These are phyloP conservation scores for Matsumyia berberina DNA, from an alignment of 2,888 invertebrate species.

Conservation along the genomic window DNA sequence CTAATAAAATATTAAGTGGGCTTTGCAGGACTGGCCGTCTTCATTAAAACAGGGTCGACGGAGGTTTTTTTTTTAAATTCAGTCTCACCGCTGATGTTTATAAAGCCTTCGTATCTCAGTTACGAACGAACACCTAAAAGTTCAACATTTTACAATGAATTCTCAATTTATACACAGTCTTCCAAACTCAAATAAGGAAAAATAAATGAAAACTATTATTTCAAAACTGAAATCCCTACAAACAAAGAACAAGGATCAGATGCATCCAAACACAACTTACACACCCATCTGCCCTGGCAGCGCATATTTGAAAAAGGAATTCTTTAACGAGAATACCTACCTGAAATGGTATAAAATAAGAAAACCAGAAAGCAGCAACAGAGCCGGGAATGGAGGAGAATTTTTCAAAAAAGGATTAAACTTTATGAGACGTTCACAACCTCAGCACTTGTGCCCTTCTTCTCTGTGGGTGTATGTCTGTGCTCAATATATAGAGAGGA, in stretches of 20 bases:
- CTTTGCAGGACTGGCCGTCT: no score
- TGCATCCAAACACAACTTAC: conserved; percentile 48
- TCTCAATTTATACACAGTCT: neutral
- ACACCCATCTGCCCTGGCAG: conserved; percentile 11
- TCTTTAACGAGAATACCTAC: conserved; percentile 57
- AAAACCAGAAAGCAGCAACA: conserved; percentile 15
- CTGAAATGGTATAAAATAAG: conserved; percentile 58
- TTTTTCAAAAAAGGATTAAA: conserved; percentile 72
- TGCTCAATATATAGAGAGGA: conserved; percentile 17
- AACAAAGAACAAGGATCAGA: conserved; percentile 67
- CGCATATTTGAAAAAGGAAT: conserved; percentile 60
- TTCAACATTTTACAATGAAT: no score
- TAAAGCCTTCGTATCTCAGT: no score
- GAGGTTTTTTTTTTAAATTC: no score
- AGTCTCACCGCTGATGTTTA: no score
- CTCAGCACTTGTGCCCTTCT: conserved; percentile 23
- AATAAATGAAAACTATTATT: conserved; percentile 52
- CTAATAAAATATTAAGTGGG: no score
- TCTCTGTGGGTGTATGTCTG: conserved; percentile 34
- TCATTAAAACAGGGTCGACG: no score
- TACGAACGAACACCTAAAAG: no score
- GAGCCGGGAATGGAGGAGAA: conserved; percentile 11
- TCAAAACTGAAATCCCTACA: conserved; percentile 55
- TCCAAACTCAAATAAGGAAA: neutral
- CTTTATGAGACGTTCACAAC: conserved; percentile 69